Evolutionary conservation across 2,888 invertebrate genomes (phyloP), one percentile per base, ranked within the genome.

Genomic region (Ypsolopha sequella): DNA sequence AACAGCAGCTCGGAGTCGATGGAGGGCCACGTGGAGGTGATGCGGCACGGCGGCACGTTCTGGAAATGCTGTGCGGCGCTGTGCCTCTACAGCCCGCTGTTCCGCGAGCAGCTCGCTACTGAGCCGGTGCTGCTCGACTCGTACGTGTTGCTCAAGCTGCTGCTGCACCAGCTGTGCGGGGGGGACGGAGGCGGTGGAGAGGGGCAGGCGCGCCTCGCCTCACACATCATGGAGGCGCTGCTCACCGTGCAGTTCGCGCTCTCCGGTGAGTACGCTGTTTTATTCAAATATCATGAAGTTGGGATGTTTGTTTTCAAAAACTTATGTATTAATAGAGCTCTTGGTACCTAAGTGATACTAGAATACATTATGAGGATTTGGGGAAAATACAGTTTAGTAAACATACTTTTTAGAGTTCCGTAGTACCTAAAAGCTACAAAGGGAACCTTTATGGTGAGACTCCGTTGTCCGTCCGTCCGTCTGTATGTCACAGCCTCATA

Each of bases 31-130:
- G 56, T 80, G 2, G 82, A 80, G 36, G 57, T 74, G 43, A 55
- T 88, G 55, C 24, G 33, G 10, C 9, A 10, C 10, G 45, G 80
- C 8, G 74, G 74, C 55, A 81, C 84, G 41, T 88, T 88, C 56
- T 89, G 89, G 89, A 77, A 76, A 64, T 80, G 80, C 1, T 87
- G 86, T 59, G 86, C 86, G 6, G 72, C 71, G 7, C 61, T 91
- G 45, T 88, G 88, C 38, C 62, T 90, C 48, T 88, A 85, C 67
- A 89, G 89, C 55, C 89, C 90, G 0, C 68, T 76, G 71, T 89
- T 90, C 59, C 74, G 90, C 1, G 62, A 66, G 58, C 73, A 78
- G 61, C 65, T 88, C 51, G 76, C 75, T 11, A 64, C 68, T 24
- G 80, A 85, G 65, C 50, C 62, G 0, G 73, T 81, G 60, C 67